Evolutionary conservation across 1,140 invertebrate genomes (phyloP).

Genomic region (Berghia stephanieae): DNA sequence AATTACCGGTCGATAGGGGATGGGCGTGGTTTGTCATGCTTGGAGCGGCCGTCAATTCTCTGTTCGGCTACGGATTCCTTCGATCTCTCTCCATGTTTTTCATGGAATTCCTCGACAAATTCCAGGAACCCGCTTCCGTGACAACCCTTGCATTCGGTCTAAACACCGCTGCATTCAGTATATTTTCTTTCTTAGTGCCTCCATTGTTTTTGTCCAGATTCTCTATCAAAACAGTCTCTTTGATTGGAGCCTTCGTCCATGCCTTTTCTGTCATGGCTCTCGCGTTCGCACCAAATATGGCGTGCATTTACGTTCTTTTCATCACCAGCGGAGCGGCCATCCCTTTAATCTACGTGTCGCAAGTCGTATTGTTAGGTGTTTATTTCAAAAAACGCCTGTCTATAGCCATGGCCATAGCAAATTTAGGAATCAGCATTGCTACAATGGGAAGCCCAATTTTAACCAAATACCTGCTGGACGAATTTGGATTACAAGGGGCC

Average conservation of each 20-base stretch:
- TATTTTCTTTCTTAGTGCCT: not conserved
- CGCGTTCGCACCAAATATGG: not conserved
- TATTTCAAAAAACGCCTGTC: constrained; percentile 16
- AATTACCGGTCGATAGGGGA: not conserved
- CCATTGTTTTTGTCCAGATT: not conserved
- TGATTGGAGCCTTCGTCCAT: not conserved
- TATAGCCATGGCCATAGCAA: not conserved
- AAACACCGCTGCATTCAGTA: not conserved
- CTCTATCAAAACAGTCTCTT: not conserved
- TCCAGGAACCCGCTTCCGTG: not conserved
- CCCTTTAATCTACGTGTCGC: not conserved
- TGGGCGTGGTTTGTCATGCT: constrained; percentile 11
- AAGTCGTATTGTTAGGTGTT: not conserved
- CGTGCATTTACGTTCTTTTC: not conserved
- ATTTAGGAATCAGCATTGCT: not conserved
- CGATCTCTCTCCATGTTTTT: constrained; percentile 1
- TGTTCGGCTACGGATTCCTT: not conserved
- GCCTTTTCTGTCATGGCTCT: not conserved
- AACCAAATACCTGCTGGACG: not conserved
- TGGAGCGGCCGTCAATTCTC: not conserved
- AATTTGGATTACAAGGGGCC: not conserved
- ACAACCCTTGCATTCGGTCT: not conserved
- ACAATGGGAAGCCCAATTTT: not conserved
- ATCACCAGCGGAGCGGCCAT: not conserved
- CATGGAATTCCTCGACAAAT: not conserved